Conservation (phyloP, 2,888 invertebrate species). For the Eupithecia abbreviata region DNA sequence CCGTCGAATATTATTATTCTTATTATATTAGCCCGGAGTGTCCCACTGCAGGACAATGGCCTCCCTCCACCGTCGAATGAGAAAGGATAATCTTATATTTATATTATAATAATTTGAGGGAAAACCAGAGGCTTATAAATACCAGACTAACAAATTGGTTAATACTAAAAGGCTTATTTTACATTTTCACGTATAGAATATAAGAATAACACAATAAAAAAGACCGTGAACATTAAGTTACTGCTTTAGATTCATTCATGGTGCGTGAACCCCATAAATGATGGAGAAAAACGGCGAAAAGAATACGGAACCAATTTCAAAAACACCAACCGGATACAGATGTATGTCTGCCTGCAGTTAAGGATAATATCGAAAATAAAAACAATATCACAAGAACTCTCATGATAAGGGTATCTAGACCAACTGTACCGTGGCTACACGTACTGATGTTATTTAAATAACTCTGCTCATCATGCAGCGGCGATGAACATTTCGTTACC, state of each 20-base stretch:
- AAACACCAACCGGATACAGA: neutral
- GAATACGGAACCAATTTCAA: neutral
- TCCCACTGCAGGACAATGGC: too few species aligned
- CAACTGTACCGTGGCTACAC: constrained; percentile 10
- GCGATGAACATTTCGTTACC: neutral
- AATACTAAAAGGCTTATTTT: too few species aligned
- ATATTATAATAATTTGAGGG: too few species aligned
- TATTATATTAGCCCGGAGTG: too few species aligned
- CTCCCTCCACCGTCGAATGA: neutral
- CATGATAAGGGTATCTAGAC: constrained; percentile 51
- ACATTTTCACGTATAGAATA: too few species aligned
- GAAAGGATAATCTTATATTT: neutral
- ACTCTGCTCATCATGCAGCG: neutral
- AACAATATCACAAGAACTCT: constrained; percentile 48
- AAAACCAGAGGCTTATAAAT: too few species aligned
- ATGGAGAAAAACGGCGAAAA: neutral
- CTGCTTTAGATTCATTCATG: too few species aligned
- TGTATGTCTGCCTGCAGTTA: constrained; percentile 14
- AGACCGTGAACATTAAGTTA: too few species aligned
- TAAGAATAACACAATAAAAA: too few species aligned
- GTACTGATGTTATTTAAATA: constrained; percentile 3
- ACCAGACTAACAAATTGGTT: too few species aligned
- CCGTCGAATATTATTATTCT: too few species aligned
- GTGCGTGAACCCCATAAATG: neutral
- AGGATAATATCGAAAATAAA: constrained; percentile 19